These are phyloP conservation scores for Arctocebus calabarensis DNA, from an alignment of 2,797 vertebrate genomes.

Conservation along the genomic window DNA sequence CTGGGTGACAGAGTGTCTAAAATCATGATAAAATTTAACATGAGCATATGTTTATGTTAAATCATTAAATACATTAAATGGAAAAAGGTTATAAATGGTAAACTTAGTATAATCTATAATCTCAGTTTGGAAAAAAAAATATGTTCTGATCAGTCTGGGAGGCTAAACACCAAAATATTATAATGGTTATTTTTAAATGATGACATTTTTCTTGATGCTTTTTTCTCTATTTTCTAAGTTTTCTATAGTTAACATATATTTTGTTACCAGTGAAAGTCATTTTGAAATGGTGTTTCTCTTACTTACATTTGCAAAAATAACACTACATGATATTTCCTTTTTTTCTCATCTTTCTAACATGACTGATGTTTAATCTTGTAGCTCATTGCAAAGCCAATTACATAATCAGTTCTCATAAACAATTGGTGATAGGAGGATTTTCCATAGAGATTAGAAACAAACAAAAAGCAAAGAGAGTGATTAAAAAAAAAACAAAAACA, in stretches of 20 bases:
- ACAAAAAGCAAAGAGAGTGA: background rate
- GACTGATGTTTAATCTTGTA: background rate
- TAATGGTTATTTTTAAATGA: background rate
- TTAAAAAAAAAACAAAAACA: background rate
- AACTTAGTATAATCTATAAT: background rate
- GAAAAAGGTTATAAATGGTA: background rate
- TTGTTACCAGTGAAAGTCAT: constrained; percentile 2
- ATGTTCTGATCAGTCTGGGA: background rate
- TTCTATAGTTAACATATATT: background rate
- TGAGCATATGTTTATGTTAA: background rate
- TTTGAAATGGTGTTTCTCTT: background rate
- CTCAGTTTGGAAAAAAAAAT: background rate
- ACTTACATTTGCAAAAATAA: background rate
- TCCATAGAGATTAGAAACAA: background rate
- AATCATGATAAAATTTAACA: background rate
- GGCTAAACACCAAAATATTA: background rate
- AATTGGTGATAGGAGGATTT: background rate
- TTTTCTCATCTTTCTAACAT: constrained; percentile 26
- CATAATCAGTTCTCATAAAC: background rate
- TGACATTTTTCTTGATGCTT: background rate
- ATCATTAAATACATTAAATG: background rate
- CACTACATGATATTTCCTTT: background rate
- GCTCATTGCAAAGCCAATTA: background rate
- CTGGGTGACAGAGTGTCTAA: background rate
- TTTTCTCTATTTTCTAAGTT: constrained; percentile 8